A percentile compares a stretch with the other conserved stretches of the same genome.
Evolutionary conservation across 2,888 invertebrate genomes (phyloP).

Genomic region (Caenorhabditis panamensis): DNA sequence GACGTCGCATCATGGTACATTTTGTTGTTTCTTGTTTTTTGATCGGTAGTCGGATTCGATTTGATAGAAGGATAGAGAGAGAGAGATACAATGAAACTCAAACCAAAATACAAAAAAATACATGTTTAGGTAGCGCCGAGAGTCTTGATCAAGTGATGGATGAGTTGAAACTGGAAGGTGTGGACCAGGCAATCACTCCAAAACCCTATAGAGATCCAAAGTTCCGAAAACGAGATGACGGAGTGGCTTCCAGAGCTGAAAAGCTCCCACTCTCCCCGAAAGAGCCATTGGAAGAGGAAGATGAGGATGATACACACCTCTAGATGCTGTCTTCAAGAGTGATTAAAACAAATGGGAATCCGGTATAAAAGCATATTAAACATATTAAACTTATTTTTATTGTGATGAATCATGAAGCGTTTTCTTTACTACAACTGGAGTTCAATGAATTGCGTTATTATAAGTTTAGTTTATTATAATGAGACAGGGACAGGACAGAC

Average conservation of each 20-base stretch:
- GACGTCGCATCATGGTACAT: conserved; percentile 39
- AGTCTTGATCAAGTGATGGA: conserved; percentile 61
- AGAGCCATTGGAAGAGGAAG: conserved; percentile 45
- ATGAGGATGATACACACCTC: not conserved
- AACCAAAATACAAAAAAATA: not conserved
- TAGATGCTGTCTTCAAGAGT: conserved; percentile 3
- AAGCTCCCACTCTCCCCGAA: conserved; percentile 30
- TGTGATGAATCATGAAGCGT: conserved; percentile 1
- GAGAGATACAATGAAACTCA: conserved; percentile 6
- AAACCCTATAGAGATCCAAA: conserved; percentile 51
- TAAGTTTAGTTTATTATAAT: too few relatives aligned
- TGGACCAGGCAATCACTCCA: conserved; percentile 48
- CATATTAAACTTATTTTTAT: conserved; percentile 1
- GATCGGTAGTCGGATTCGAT: not conserved
- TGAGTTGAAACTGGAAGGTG: conserved; percentile 49
- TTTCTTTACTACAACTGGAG: too few relatives aligned
- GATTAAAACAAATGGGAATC: not conserved
- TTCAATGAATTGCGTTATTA: too few relatives aligned
- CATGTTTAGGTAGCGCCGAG: conserved; percentile 48
- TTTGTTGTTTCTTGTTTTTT: conserved; percentile 26
- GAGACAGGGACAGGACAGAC: too few relatives aligned
- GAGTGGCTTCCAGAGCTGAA: conserved; percentile 27
- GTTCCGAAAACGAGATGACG: conserved; percentile 21
- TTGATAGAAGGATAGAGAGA: too few relatives aligned
- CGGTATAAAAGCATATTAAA: not conserved